Percentiles rank a stretch among this genome's conserved stretches.
These are phyloP conservation scores for Pharmacophagus antenor DNA, from an alignment of 2,888 invertebrate genomes.

Conservation along the genomic window DNA sequence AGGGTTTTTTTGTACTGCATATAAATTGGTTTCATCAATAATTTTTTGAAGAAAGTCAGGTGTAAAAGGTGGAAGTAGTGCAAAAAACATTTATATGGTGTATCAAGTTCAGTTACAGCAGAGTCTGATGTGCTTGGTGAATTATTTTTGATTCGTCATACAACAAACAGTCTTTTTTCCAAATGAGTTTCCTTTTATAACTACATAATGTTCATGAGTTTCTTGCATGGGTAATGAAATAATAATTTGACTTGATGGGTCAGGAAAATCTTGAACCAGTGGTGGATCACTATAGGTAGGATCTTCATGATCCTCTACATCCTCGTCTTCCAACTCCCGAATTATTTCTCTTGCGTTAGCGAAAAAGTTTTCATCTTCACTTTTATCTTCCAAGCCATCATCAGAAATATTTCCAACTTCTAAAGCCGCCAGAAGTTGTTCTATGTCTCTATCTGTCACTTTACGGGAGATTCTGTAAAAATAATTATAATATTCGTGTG, in stretches of 20 bases:
- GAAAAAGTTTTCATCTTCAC: no score
- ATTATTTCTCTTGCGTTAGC: conserved; percentile 35
- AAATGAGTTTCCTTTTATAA: conserved; percentile 47
- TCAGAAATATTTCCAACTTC: conserved; percentile 38
- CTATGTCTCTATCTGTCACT: conserved; percentile 35
- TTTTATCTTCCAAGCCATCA: no score
- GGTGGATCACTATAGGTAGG: no score
- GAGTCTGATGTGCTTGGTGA: conserved; percentile 43
- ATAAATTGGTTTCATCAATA: conserved; percentile 35
- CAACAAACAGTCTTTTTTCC: conserved; percentile 45
- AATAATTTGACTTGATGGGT: no score
- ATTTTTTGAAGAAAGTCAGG: conserved; percentile 40
- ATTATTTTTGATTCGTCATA: conserved; percentile 44
- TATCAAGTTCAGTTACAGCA: conserved; percentile 39
- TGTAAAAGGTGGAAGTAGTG: conserved; percentile 36
- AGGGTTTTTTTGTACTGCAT: conserved; percentile 33
- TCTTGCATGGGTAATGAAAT: no score
- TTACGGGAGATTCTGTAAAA: conserved; percentile 36
- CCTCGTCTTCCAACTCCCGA: conserved; percentile 33
- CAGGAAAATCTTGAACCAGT: no score
- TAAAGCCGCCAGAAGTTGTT: conserved; percentile 36
- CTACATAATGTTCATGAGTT: no score
- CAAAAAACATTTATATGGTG: conserved; percentile 39
- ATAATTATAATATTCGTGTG: conserved; percentile 32
- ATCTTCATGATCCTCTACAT: conserved; percentile 35